Evolutionary conservation across 2,113 vertebrate species (phyloP).

Genomic region (Amphiprion percula): DNA sequence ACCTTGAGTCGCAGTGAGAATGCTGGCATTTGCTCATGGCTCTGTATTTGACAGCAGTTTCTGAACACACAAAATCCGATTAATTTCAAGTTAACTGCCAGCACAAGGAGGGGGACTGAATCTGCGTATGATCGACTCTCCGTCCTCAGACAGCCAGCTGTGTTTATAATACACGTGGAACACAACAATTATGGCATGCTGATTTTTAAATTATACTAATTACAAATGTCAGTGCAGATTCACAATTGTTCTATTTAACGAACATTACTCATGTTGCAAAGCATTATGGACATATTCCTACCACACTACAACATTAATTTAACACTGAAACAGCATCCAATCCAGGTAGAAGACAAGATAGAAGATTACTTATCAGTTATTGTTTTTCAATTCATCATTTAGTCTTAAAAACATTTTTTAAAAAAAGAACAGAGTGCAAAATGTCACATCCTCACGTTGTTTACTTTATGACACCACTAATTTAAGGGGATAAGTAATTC

Average conservation of each 20-base stretch:
- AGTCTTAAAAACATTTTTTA: too few relatives aligned
- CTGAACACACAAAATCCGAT: slow-evolving; percentile 22
- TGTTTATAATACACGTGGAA: slow-evolving; percentile 7
- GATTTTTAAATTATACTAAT: slow-evolving; percentile 7
- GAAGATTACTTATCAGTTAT: too few relatives aligned
- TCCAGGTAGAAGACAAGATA: neutral
- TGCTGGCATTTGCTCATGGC: slow-evolving; percentile 33
- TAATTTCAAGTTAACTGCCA: slow-evolving; percentile 30
- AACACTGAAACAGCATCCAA: neutral
- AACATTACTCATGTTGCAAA: neutral
- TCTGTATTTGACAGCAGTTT: slow-evolving; percentile 20
- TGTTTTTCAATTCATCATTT: too few relatives aligned
- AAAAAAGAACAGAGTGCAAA: too few relatives aligned
- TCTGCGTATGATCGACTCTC: neutral
- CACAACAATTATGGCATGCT: slow-evolving; percentile 16
- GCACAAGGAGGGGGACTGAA: neutral
- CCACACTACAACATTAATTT: neutral
- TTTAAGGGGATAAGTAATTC: too few relatives aligned
- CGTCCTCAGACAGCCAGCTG: slow-evolving; percentile 8
- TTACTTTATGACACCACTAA: too few relatives aligned
- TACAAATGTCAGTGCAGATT: neutral
- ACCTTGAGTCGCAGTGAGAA: slow-evolving; percentile 35
- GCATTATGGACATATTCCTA: too few relatives aligned
- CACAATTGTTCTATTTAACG: slow-evolving; percentile 27
- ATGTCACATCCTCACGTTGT: too few relatives aligned